Percentiles rank a stretch among this genome's conserved stretches.
Evolutionary conservation across 2,797 vertebrate genomes (phyloP).

Genomic region (Allochrocebus solatus): DNA sequence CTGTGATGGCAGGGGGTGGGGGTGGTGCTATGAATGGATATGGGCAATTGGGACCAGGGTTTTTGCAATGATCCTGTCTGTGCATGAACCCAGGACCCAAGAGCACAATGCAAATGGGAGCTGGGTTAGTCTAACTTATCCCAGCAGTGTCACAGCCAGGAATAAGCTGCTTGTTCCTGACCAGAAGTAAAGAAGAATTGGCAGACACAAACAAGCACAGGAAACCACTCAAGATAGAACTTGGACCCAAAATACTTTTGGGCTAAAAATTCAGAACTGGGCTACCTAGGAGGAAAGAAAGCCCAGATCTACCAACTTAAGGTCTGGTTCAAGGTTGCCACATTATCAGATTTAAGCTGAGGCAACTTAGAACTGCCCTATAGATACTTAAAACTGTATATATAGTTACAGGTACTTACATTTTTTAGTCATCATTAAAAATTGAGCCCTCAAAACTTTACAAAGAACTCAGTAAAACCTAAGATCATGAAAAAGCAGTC

Average conservation of each 20-base stretch:
- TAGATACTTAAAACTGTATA: not conserved
- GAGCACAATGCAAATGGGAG: not conserved
- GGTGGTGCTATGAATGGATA: not conserved
- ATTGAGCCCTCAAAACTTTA: not conserved
- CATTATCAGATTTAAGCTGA: not conserved
- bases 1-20: not conserved
- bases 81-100: not conserved
- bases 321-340: not conserved
- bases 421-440: not conserved
- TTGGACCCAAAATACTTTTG: not conserved
- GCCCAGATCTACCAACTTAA: not conserved
- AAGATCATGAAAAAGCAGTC: not conserved
- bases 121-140: not conserved
- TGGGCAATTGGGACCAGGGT: not conserved
- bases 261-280: not conserved
- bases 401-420: not conserved
- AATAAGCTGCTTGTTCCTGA: not conserved
- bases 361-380: not conserved
- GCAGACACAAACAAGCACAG: not conserved
- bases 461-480: not conserved
- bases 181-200: not conserved
- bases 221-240: not conserved
- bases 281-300: not conserved
- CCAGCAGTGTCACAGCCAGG: not conserved
- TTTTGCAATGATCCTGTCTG: not conserved